Evolutionary conservation across 2,113 vertebrate genomes (phyloP), one percentile per base, ranked within the genome.

Genomic region (Lasiurus borealis): DNA sequence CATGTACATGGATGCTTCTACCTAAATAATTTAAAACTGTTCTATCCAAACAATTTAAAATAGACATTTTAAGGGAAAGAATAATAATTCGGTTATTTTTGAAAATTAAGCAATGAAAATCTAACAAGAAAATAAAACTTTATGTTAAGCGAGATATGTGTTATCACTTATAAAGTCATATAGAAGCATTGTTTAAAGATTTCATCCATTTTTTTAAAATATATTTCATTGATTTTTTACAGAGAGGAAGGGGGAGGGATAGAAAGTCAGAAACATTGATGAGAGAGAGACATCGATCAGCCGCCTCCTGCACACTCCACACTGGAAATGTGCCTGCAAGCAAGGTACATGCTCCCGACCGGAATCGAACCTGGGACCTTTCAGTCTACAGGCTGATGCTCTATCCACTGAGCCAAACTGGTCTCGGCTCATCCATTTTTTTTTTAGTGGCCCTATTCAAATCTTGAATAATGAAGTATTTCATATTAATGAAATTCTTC

Each of bases 401-500:
- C 40, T 40, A 40, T 40, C 40, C 40, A 40, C 40, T 40, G 40
- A 40, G 40, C 40, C 40, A 40, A 40, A 40, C 40, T 5, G 40
- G 40, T 40, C 40, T 40, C 40, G 40, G 40, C 40, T 40, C 40
- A 40, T 40, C 40, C 40, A 40, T 40, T 40, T 3, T 40, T 40
- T 88, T 31, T 48, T 1, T 23, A 40, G 34, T 46, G n/a, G 21
- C 14, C 31, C 13, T 85, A 34, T 69, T 94, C 46, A 94, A 81
- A 90, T 90, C 57, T 50, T 66, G 18, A 72, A 54, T 59, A 80
- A 85, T 76, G 72, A 82, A 57, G 62, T 64, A 89, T 10, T 80
- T 62, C 27, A 34, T 1, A 59, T 31, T 73, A 57, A 44, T 9
- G 50, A 73, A 76, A 15, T 25, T 64, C 15, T 44, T 93, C 44